Conservation (phyloP, 2,113 vertebrate species). For the Glaucidium brasilianum region DNA sequence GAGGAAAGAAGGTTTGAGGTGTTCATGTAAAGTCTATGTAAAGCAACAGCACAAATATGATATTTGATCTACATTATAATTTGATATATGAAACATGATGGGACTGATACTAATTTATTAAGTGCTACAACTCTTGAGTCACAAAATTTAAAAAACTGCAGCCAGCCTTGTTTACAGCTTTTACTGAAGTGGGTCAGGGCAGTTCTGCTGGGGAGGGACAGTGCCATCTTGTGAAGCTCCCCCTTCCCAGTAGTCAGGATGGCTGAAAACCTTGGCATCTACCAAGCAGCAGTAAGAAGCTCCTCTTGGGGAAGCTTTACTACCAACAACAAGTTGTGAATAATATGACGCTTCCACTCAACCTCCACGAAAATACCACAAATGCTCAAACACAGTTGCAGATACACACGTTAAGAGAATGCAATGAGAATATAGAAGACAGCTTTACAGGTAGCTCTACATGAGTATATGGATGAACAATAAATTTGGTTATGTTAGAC, state of each 20-base stretch:
- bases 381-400: background rate
- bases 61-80: background rate
- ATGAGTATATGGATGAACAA: background rate
- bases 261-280: background rate
- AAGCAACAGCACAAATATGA: background rate
- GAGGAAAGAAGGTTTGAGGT: background rate
- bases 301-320: background rate
- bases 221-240: background rate
- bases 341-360: background rate
- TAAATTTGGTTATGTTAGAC: background rate
- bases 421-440: background rate
- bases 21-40: background rate
- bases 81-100: background rate
- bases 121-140: background rate
- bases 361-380: background rate
- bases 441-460: background rate
- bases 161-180: background rate
- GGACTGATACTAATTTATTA: background rate
- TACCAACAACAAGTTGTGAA: background rate
- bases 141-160: background rate
- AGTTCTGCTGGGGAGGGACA: background rate
- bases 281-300: background rate
- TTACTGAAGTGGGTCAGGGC: background rate
- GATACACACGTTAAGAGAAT: background rate
- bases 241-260: background rate